phyloP scores from a whole-genome alignment of 2,113 vertebrate genomes.

The Saccopteryx bilineata region DNA sequence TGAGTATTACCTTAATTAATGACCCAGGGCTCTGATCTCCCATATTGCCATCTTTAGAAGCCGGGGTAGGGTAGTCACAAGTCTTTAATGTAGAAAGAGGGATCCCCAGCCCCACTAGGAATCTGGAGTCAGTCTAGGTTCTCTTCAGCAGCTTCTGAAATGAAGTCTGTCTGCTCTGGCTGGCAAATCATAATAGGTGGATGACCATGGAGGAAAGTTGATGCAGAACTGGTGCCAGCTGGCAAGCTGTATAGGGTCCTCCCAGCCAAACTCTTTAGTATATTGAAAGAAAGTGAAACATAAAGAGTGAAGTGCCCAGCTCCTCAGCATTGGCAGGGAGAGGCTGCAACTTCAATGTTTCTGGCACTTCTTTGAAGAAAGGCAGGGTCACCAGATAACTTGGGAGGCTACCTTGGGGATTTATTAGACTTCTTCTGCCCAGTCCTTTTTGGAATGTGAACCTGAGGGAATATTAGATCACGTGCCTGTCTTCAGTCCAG shows the following conservation, averaged over 20 bases:
- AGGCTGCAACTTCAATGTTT: neutral
- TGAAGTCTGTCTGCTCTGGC: neutral
- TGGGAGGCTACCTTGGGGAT: neutral
- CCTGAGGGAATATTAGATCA: neutral
- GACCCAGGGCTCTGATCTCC: neutral
- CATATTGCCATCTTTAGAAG: constrained; percentile 13
- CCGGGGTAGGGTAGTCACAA: neutral
- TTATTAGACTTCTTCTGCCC: neutral
- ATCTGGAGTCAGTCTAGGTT: constrained; percentile 13
- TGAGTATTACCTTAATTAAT: neutral
- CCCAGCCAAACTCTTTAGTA: constrained; percentile 26
- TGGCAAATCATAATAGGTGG: neutral
- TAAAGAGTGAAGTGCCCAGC: neutral
- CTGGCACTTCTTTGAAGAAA: neutral
- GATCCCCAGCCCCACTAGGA: constrained; percentile 3
- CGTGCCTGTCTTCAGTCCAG: neutral
- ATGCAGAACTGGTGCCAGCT: neutral
- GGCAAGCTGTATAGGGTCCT: neutral
- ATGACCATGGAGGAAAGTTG: neutral
- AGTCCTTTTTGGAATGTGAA: neutral
- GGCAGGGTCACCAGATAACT: neutral
- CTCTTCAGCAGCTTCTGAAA: constrained; percentile 40
- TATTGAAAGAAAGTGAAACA: constrained; percentile 45
- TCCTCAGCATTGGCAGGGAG: neutral
- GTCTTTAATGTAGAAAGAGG: neutral